Evolutionary conservation across 92 coral and sea anemone genomes (phyloP).

Genomic region (Palythoa grandis): DNA sequence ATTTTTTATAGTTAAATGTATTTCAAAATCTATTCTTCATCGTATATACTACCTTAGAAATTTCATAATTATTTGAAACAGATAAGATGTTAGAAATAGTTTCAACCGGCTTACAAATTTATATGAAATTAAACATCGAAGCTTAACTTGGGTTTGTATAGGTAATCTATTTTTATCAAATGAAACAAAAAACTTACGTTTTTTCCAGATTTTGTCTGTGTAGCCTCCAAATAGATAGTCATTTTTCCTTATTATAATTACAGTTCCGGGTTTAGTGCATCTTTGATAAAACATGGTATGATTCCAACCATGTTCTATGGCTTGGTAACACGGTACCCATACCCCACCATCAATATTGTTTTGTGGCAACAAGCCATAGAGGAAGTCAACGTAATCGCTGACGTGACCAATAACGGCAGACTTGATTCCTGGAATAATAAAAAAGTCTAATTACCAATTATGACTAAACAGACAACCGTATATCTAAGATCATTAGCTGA

Average conservation of each 20-base stretch:
- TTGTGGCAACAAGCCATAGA: conserved; percentile 13
- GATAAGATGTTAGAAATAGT: no score
- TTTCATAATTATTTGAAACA: no score
- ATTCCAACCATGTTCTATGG: conserved; percentile 32
- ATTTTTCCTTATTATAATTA: conserved; percentile 20
- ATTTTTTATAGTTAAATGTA: no score
- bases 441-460: no score
- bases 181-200: background rate
- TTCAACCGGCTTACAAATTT: no score
- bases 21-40: no score
- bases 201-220: conserved; percentile 35
- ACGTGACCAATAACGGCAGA: conserved; percentile 6
- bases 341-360: background rate
- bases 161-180: background rate
- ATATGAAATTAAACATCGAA: no score
- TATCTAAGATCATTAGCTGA: no score
- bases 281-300: conserved; percentile 2
- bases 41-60: no score
- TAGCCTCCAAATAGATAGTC: conserved; percentile 24
- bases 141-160: background rate
- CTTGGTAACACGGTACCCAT: conserved; percentile 41
- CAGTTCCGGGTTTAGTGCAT: background rate
- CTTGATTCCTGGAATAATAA: conserved; percentile 17
- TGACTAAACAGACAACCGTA: no score
- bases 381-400: conserved; percentile 21